Base-by-base conservation (phyloP, 2,797 vertebrate species). In the Coluber constrictor region DNA sequence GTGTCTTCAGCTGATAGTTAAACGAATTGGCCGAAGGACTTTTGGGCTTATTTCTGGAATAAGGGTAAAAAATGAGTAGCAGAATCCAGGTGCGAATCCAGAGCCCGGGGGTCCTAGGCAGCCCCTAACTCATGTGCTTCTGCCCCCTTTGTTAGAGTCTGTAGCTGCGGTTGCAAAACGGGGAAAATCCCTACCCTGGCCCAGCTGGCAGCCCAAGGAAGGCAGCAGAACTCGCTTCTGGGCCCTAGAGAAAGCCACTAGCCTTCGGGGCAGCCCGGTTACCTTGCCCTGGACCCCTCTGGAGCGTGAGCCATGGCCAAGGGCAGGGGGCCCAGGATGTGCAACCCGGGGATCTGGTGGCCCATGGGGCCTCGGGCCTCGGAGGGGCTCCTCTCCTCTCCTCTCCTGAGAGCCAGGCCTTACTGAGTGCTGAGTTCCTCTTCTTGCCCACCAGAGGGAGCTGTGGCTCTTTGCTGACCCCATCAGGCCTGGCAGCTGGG, bases 101-200 rank as follows among this genome's bases (percentile, higher is more conserved):
- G 66, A 37, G 15, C n/a, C 15, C 0, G 15, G 66, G 66, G 5
- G 20, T 18, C n/a, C 15, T 37, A 18, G 1, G 66, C 66, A 74
- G 66, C n/a, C 66, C 66, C n/a, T 12, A 1, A 18, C n/a, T 20
- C 32, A 9, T 18, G 70, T 23, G 1, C 32, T 23, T 2, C 70
- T 2, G 1, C 37, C 37, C 70, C 32, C 70, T 79, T 79, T 23
- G 37, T 8, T 4, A 43, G 37, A 23, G 32, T 43, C 70, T 23
- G 3, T 4, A 4, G 32, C 7, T 10, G 70, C 18, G 1, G 32
- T 3, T 20, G 32, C 0, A 3, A 4, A 74, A 79, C 0, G 56
- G 32, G 18, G 4, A 20, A 37, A 9, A 23, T 5, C 0, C 61
- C 59, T 5, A 20, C 18, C 61, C 12, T 8, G n/a, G n/a, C 66